Base-by-base conservation (phyloP, 2,113 vertebrate genomes). In the Nycticryphes semicollaris region DNA sequence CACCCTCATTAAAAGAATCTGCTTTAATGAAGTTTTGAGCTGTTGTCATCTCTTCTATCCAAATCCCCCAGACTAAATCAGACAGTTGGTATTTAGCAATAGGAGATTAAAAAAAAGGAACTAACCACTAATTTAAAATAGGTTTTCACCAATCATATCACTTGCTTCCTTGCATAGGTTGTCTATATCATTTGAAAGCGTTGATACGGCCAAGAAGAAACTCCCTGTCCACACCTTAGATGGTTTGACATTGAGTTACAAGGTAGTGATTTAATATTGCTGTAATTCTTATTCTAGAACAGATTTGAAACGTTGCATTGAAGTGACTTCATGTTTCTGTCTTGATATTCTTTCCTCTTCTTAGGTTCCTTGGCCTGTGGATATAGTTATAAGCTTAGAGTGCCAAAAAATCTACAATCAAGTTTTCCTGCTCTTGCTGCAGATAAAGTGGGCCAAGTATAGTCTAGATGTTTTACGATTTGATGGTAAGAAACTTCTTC, bases 381-480 rank as follows among this genome's bases (percentile, higher is more conserved):
- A 99, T 96, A 99, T 99, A 73, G 99, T 99, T 88, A 99, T 99
- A 98, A 99, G 99, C 97, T 98, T 98, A 15, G 99, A 99, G 96
- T 99, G 99, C 96, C 99, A 99, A 97, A 99, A 99, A 98, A 99
- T 99, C 96, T 99, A 99, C 98, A 99, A 99, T 95, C 99, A 99
- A 92, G 99, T 99, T 64, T 99, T 99, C 93, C 98, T 99, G 43
- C 99, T 99, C 27, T 97, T 99, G 84, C 93, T 99, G 84, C 99
- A 99, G 98, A 99, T 99, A 93, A 99, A 99, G 93, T 99, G 99
- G 99, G 99, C 99, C 79, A 99, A 99, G 85, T 99, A 99, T 80
- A 99, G 99, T 94, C 97, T 99, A 87, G 99, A 99, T 97, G 99
- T 99, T 27, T 97, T 99, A 77, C 97, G 99, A 31, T 99, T 99